A percentile compares a stretch with the other conserved stretches of the same genome.
These are phyloP conservation scores for Sylvietta virens DNA, from an alignment of 2,113 vertebrate species.

Conservation along the genomic window DNA sequence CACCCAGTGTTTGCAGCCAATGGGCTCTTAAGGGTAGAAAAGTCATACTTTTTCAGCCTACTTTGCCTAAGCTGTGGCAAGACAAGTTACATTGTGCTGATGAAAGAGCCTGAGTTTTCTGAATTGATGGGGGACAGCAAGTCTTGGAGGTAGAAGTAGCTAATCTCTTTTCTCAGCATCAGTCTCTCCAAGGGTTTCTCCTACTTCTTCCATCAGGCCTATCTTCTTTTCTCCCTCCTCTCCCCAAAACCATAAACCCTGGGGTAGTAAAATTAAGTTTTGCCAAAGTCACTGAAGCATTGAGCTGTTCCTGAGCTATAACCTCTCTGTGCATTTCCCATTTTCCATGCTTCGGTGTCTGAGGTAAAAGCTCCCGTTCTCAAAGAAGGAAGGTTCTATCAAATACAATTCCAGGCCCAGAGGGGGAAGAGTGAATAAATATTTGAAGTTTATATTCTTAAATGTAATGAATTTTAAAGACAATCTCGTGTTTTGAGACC, in stretches of 20 bases:
- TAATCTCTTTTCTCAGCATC: background rate
- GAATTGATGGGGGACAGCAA: background rate
- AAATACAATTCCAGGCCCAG: background rate
- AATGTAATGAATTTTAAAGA: background rate
- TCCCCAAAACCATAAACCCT: background rate
- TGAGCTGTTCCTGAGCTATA: background rate
- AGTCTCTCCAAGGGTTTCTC: background rate
- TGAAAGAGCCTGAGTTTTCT: background rate
- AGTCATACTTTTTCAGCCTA: background rate
- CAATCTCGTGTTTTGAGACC: background rate
- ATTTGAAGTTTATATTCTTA: background rate
- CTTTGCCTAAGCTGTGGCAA: background rate
- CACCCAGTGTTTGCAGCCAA: background rate
- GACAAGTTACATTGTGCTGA: background rate
- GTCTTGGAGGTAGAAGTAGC: background rate
- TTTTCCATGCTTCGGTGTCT: background rate
- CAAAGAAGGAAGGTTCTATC: background rate
- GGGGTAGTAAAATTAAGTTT: background rate
- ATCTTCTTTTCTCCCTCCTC: background rate
- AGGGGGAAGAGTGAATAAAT: background rate
- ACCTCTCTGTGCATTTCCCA: background rate
- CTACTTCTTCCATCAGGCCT: background rate
- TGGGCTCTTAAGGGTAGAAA: background rate
- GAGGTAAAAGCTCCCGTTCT: background rate
- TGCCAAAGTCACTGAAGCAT: background rate